Evolutionary conservation across 2,113 vertebrate genomes (phyloP), one percentile per base, ranked within the genome.

Genomic region (Fulmarus glacialis): DNA sequence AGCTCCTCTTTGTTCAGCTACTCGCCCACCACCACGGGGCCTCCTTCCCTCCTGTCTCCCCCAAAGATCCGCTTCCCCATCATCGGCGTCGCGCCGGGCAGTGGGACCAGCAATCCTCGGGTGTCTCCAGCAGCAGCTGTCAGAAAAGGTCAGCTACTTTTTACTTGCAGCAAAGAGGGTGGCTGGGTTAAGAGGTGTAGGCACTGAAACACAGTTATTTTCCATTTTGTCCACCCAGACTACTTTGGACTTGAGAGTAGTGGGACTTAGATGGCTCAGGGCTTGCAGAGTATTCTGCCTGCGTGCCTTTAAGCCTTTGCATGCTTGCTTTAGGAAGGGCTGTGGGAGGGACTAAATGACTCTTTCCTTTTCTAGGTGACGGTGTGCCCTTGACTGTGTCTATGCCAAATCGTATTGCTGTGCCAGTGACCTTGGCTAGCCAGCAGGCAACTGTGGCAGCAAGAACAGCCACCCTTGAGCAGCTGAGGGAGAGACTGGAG

Each of bases 1-100:
- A 99, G 99, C 97, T 99, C 98, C 90, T 99, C 99, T 27, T 97
- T 99, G 62, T 99, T 99, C 74, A 98, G 98, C 97, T 99, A 99
- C 97, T 99, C 98, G 3, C 89, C 98, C 3, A 95, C 96, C 2
- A 18, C 98, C 2, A n/a, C 97, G 0, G 98, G 96, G n/a, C 71
- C 97, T 17, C 95, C 98, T 29, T 89, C 98, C 17, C 98, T 99
- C 32, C 97, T 99, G 29, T 98, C 98, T 14, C 97, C 98, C 32
- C 98, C 99, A 53, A 99, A 99, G 90, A 98, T 99, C 93, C 99
- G 99, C 85, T 98, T 99, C 89, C 96, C 99, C 24, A 92, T 99
- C 73, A 97, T 99, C 15, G 98, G 98, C 8, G 97, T 98, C 3
- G 96, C 98, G 3, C 96, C 98, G 1, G 96, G 98, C 32, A 79